phyloP scores from a whole-genome alignment of 2,797 vertebrate genomes.

The Sphaeramia orbicularis region DNA sequence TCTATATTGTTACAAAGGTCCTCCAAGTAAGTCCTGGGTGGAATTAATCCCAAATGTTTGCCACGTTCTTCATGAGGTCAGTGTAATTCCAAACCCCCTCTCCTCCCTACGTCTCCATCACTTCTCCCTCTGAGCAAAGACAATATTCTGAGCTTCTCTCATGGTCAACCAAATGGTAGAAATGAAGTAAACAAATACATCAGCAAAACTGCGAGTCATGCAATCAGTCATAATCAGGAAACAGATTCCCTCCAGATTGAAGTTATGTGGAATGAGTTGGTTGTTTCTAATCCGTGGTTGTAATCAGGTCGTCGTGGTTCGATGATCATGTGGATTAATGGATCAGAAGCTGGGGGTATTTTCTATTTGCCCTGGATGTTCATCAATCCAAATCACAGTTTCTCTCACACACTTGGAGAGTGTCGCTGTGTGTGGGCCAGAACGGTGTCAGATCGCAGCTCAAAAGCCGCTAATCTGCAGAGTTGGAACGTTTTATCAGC shows the following conservation, averaged over 20 bases:
- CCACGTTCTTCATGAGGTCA: slow-evolving; percentile 61
- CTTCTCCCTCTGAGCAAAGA: slow-evolving; percentile 20
- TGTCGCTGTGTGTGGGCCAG: slow-evolving; percentile 68
- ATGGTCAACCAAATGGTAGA: slow-evolving; percentile 32
- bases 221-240: slow-evolving; percentile 35
- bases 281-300: slow-evolving; percentile 22
- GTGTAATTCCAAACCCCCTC: slow-evolving; percentile 55
- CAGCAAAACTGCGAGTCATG: slow-evolving; percentile 8
- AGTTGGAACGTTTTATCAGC: slow-evolving; percentile 46
- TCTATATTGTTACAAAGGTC: slow-evolving; percentile 51
- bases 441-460: slow-evolving; percentile 40
- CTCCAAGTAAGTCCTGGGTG: slow-evolving; percentile 52
- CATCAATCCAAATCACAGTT: slow-evolving; percentile 40
- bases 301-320: slow-evolving; percentile 34
- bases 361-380: slow-evolving; percentile 34
- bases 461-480: slow-evolving; percentile 57
- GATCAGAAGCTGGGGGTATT: slow-evolving; percentile 10
- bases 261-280: slow-evolving; percentile 11
- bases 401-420: slow-evolving; percentile 20
- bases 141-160: slow-evolving; percentile 28
- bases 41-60: slow-evolving; percentile 72
- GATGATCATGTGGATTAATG: slow-evolving; percentile 36
- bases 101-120: slow-evolving; percentile 21
- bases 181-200: slow-evolving; percentile 44
- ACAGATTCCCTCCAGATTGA: slow-evolving; percentile 11